phyloP scores from a whole-genome alignment of 2,113 vertebrate genomes.

The Catagonus wagneri region DNA sequence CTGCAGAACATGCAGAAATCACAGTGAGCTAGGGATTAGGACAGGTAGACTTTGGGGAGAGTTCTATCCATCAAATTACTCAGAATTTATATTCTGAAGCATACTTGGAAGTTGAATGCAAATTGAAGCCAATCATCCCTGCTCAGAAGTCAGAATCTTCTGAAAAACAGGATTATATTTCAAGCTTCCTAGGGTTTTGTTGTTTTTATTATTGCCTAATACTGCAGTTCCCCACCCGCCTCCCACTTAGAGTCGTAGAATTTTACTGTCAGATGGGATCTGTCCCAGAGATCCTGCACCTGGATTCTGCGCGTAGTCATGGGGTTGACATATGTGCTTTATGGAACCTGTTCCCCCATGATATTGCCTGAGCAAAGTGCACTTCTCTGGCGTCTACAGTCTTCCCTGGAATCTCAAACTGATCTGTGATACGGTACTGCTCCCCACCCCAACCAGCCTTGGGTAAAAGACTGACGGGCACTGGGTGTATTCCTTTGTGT shows the following conservation, averaged over 20 bases:
- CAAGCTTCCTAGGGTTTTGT: neutral
- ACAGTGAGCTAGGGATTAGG: neutral
- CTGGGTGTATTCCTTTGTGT: neutral
- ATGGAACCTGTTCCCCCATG: neutral
- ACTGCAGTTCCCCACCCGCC: neutral
- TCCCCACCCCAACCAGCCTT: no score
- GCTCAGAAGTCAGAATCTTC: neutral
- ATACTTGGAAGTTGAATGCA: neutral
- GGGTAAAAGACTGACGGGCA: neutral
- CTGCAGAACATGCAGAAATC: neutral
- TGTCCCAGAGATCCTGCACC: neutral
- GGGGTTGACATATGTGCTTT: neutral
- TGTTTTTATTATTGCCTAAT: constrained; percentile 5
- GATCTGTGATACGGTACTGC: neutral
- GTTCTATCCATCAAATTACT: neutral
- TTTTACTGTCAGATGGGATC: neutral
- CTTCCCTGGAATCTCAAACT: neutral
- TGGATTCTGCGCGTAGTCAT: neutral
- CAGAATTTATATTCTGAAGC: neutral
- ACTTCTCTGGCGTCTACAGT: neutral
- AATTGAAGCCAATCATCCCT: neutral
- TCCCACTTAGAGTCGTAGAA: neutral
- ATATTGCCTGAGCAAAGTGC: neutral
- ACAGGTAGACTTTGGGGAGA: neutral
- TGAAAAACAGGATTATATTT: neutral